phyloP scores from a whole-genome alignment of 2,797 vertebrate genomes.

The Molossus molossus region DNA sequence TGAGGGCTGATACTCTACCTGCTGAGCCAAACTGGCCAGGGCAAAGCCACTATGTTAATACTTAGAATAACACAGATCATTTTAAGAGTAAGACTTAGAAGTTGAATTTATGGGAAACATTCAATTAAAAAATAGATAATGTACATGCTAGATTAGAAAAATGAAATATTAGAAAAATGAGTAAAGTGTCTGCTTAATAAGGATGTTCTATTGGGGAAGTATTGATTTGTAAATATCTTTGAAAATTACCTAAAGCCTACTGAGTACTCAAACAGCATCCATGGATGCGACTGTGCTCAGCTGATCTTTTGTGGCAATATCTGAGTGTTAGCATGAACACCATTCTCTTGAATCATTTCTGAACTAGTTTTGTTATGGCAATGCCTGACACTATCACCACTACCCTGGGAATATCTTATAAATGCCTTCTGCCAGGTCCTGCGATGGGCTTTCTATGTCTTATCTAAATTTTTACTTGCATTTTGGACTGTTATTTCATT shows the following conservation, averaged over 20 bases:
- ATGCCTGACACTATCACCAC: not conserved
- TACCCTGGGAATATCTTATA: not conserved
- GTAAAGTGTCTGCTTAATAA: not conserved
- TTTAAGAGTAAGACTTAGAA: slow-evolving; percentile 50
- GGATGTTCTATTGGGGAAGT: not conserved
- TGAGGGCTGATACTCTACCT: too few relatives aligned
- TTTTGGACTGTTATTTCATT: slow-evolving; percentile 51
- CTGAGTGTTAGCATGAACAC: not conserved
- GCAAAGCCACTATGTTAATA: not conserved
- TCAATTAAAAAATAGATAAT: slow-evolving; percentile 34
- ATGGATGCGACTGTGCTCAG: not conserved
- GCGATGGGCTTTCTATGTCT: not conserved
- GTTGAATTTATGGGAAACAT: slow-evolving; percentile 19
- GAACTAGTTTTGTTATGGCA: not conserved
- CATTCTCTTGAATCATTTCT: not conserved
- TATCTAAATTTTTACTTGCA: slow-evolving; percentile 26
- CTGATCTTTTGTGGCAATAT: not conserved
- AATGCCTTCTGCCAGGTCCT: not conserved
- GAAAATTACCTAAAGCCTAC: not conserved
- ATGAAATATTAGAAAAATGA: not conserved
- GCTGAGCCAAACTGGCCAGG: too few relatives aligned
- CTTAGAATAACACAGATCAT: slow-evolving; percentile 22
- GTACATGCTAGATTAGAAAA: not conserved
- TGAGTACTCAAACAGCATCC: not conserved
- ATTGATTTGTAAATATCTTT: slow-evolving; percentile 44